Base-by-base conservation (phyloP, 2,888 invertebrate species). In the Pseudococcus jackbeardsleyi region DNA sequence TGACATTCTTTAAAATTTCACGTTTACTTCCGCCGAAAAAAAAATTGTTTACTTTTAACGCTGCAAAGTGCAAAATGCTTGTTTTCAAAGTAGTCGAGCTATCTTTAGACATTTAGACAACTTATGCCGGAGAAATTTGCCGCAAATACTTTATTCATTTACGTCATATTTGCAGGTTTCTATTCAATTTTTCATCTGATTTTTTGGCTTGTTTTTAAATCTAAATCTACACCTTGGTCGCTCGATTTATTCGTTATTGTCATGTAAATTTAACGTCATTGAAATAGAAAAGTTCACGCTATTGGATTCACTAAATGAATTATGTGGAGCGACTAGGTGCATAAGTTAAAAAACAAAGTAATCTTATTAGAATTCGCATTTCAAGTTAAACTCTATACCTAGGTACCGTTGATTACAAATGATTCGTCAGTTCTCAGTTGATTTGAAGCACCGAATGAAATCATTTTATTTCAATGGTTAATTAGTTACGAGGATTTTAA, bases 111-210 rank as follows among this genome's bases (percentile, higher is more conserved):
- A 11, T 42, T 42, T 42, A 42, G 42, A 42, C 42, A 42, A 42
- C 8, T 42, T 22, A n/a, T 33, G 46, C 19, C 22, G 42, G n/a
- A 82, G 26, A 82, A 19, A 46, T 82, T 82, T 82, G 19, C 46
- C 46, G n/a, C 42, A 46, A 82, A 82, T 46, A 19, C 26, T 12
- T 82, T 42, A 42, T 42, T 42, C 9, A 82, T 19, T 46, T 82
- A 82, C 79, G 79, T 82, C 79, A 82, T 46, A n/a, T n/a, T 46
- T 82, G 46, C 46, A 72, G 33, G 26, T 72, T 72, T 72, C 68
- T 68, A 8, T 72, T 72, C 33, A 33, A 33, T 26, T 72, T 72
- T 72, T 72, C 9, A 12, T 64, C 64, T 26, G 3, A 33, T 33
- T n/a, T 11, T 19, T 59, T 59, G 7, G 19, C 17, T 54, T 59